Evolutionary conservation across 1,140 invertebrate species (phyloP).

Genomic region (Drosophila teissieri): DNA sequence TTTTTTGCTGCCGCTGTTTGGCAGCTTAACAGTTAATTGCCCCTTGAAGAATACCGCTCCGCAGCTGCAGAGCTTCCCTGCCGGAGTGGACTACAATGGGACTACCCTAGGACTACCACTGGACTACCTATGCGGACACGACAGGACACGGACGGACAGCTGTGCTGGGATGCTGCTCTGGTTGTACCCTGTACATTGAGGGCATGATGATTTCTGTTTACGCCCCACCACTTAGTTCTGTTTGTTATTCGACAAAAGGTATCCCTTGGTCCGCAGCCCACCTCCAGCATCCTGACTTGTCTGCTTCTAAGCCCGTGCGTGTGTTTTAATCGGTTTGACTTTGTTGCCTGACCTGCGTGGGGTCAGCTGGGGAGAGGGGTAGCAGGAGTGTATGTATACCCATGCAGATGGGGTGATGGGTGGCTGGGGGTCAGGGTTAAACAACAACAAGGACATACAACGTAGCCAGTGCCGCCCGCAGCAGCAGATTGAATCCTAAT

Average conservation of each 20-base stretch:
- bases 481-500: conserved; percentile 83
- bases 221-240: no score
- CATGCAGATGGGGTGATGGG: not conserved
- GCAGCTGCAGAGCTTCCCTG: not conserved
- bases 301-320: conserved; percentile 43
- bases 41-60: conserved; percentile 75
- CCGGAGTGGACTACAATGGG: conserved; percentile 19
- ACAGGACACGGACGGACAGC: conserved; percentile 40
- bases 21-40: conserved; percentile 74
- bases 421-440: not conserved
- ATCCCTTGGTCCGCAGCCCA: not conserved
- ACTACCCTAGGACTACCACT: conserved; percentile 39
- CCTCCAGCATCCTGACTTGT: not conserved
- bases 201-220: no score
- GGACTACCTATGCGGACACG: conserved; percentile 59
- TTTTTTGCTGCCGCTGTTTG: conserved; percentile 59
- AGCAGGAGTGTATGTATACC: conserved; percentile 12
- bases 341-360: conserved; percentile 69
- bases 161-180: conserved; percentile 6
- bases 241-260: not conserved
- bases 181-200: not conserved
- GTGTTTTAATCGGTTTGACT: conserved; percentile 79
- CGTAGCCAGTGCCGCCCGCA: conserved; percentile 52
- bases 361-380: conserved; percentile 13
- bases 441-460: conserved; percentile 62